Evolutionary conservation across 2,797 vertebrate species (phyloP), one percentile per base, ranked within the genome.

Genomic region (Acomys russatus): DNA sequence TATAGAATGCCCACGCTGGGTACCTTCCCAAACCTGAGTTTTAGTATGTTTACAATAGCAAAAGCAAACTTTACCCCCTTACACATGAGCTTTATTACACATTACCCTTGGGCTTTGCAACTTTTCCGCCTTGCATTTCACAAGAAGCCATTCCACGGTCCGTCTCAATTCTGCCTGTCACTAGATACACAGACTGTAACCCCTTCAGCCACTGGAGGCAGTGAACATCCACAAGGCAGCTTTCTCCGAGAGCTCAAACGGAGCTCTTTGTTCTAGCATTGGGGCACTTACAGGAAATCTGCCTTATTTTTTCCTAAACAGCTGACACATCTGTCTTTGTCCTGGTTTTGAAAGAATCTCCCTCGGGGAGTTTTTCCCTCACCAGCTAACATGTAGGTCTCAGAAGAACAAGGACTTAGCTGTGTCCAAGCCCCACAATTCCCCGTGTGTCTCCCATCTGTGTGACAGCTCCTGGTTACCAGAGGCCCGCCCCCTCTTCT

Each of bases 321-420:
- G 89, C 64, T n/a, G 82, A 88, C 54, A 61, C 0, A 28, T 44
- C 92, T 77, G 22, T 23, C 30, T 94, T 93, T 93, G 49, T 59
- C 77, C 49, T 83, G 33, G 44, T 61, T 90, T 88, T 94, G 64
- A 76, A 94, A 94, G 71, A 8, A n/a, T 66, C 82, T 95, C 56
- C 56, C 30, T 76, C 78, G 63, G 54, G 49, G 12, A 30, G 28
- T 80, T 92, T 68, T 44, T 80, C 12, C n/a, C 61, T 92, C 22
- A 63, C 6, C 9, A 80, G 33, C 61, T 71, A 25, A 76, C 44
- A n/a, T 3, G 5, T 70, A 91, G 77, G 35, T 14, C 85, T 28
- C 54, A 25, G 79, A 82, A 87, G 49, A 7, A 1, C 33, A 82
- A 35, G 59, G 56, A 56, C 49, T 90, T 66, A 14, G 49, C 54